Evolutionary conservation across 2,797 vertebrate species (phyloP).

Genomic region (Lophura swinhoii): DNA sequence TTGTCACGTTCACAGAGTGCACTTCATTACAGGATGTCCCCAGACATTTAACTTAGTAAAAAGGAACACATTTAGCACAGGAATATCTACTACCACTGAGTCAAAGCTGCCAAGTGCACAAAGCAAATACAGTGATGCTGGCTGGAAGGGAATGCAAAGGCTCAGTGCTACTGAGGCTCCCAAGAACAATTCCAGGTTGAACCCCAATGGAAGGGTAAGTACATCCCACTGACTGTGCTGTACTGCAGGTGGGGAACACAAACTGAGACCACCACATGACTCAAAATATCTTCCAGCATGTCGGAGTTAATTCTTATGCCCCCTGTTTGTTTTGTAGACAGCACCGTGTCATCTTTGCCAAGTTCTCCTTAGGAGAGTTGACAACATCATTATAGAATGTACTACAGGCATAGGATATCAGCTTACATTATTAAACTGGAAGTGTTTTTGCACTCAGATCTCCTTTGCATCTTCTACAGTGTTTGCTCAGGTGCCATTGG

Average conservation of each 20-base stretch:
- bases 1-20: background rate
- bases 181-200: background rate
- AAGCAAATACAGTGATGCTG: background rate
- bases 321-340: background rate
- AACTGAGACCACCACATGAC: rapidly evolving
- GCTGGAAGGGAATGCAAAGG: background rate
- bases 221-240: rapidly evolving
- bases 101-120: background rate
- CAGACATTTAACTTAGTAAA: background rate
- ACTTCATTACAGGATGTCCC: background rate
- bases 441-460: constrained; percentile 20
- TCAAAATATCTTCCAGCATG: background rate
- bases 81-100: background rate
- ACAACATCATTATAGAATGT: background rate
- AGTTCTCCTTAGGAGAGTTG: background rate
- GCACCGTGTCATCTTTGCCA: background rate
- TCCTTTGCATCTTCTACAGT: background rate
- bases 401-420: background rate
- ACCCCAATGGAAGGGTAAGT: background rate
- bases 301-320: background rate
- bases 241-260: background rate
- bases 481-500: background rate
- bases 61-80: background rate
- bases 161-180: background rate
- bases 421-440: background rate